A percentile compares a stretch with the other conserved stretches of the same genome.
Evolutionary conservation across 2,113 vertebrate species (phyloP).

Genomic region (Cacatua alba): DNA sequence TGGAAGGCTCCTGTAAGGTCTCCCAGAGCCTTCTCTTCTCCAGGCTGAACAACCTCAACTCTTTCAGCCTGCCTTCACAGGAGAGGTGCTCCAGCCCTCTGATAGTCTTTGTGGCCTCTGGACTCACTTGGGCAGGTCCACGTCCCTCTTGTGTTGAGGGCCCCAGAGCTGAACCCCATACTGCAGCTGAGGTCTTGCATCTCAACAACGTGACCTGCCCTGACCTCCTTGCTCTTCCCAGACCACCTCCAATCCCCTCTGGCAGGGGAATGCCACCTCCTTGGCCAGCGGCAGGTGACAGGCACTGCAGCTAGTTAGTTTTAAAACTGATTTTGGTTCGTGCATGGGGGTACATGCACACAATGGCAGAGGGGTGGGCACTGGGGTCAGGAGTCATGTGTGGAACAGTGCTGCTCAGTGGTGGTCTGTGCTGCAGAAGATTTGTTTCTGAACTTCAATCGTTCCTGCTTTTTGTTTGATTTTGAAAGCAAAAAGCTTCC

Average conservation of each 20-base stretch:
- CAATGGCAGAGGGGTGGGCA: background rate
- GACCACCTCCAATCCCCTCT: background rate
- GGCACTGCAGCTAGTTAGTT: fast-evolving
- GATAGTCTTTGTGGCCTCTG: background rate
- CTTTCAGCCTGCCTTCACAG: background rate
- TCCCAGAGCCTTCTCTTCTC: background rate
- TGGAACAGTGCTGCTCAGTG: fast-evolving
- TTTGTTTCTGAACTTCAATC: fast-evolving
- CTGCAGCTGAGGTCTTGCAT: background rate
- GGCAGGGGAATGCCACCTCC: background rate
- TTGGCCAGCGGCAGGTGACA: background rate
- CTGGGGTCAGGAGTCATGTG: fast-evolving
- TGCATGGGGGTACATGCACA: fast-evolving
- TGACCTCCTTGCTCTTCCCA: background rate
- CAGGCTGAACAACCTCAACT: background rate
- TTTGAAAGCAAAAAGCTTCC: background rate
- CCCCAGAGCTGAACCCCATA: background rate
- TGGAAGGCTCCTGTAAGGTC: background rate
- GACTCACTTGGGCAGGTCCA: background rate
- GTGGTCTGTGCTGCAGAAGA: background rate
- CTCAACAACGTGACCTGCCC: background rate
- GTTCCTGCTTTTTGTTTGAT: background rate
- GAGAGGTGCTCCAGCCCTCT: background rate
- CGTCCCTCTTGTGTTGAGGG: background rate
- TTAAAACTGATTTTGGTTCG: background rate